phyloP scores from a whole-genome alignment of 2,797 vertebrate genomes.

The Amblyopsis hoosieri region DNA sequence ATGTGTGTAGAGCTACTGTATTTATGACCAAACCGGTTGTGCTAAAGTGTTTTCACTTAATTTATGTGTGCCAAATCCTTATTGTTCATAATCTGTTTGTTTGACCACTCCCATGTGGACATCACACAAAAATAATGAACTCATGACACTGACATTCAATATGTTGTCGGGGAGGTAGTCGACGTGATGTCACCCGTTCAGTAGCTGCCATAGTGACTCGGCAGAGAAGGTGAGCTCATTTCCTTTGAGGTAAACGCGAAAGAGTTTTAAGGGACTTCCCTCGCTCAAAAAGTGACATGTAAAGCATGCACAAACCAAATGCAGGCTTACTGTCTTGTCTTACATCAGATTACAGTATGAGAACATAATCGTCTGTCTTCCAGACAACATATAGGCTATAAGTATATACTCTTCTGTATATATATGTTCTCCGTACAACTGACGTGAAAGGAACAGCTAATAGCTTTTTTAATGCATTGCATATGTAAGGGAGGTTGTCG shows the following conservation, averaged over 20 bases:
- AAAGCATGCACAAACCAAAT: slow-evolving; percentile 4
- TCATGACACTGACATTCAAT: neutral
- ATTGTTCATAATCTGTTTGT: neutral
- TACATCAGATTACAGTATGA: neutral
- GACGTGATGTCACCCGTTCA: slow-evolving; percentile 48
- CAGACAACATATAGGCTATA: neutral
- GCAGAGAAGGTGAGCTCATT: slow-evolving; percentile 56
- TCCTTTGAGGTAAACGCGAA: slow-evolving; percentile 41
- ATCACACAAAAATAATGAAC: slow-evolving; percentile 22
- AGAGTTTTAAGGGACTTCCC: slow-evolving; percentile 39
- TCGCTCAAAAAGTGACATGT: neutral
- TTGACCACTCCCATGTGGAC: slow-evolving; percentile 22
- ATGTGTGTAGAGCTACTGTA: too few species aligned
- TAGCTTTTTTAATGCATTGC: slow-evolving; percentile 12
- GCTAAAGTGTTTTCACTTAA: too few species aligned
- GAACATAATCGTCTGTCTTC: too few species aligned
- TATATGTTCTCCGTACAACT: too few species aligned
- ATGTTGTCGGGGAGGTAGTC: neutral
- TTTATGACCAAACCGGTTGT: too few species aligned
- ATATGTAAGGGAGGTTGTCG: slow-evolving; percentile 11
- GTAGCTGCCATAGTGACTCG: slow-evolving; percentile 23
- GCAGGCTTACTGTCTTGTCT: neutral
- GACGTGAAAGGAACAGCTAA: slow-evolving; percentile 19
- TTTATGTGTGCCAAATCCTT: too few species aligned
- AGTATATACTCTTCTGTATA: neutral